Evolutionary conservation across 2,888 invertebrate species (phyloP).

Genomic region (Nephrotoma flavescens): DNA sequence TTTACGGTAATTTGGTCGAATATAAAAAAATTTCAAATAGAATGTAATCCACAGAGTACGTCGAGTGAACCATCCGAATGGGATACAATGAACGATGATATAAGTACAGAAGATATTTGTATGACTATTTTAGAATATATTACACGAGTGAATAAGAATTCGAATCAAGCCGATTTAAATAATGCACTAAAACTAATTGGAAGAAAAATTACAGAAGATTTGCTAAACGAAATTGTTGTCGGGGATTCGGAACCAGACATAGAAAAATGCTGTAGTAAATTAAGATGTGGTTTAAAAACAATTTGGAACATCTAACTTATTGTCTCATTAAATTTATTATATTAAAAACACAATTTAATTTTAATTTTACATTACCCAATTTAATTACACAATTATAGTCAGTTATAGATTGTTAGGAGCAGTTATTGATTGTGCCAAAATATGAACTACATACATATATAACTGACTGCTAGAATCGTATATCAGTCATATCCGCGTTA

Average conservation of each 20-base stretch:
- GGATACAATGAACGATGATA: slow-evolving; percentile 15
- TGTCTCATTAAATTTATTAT: neutral
- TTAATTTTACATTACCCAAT: neutral
- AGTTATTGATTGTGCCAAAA: neutral
- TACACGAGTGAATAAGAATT: slow-evolving; percentile 18
- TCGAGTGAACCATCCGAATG: neutral
- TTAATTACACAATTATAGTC: neutral
- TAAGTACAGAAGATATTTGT: slow-evolving; percentile 19
- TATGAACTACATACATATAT: neutral
- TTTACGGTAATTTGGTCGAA: slow-evolving; percentile 23
- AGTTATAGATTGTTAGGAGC: neutral
- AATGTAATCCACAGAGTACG: slow-evolving; percentile 10
- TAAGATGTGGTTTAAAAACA: slow-evolving; percentile 12
- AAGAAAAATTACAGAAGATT: slow-evolving; percentile 13
- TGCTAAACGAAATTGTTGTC: slow-evolving; percentile 15
- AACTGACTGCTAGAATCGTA: neutral
- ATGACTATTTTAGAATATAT: slow-evolving; percentile 19
- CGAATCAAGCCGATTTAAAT: slow-evolving; percentile 15
- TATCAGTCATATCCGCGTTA: neutral
- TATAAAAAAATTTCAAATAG: slow-evolving; percentile 16
- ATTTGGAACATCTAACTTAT: neutral
- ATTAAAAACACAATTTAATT: neutral
- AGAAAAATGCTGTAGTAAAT: slow-evolving; percentile 17
- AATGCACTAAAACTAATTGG: slow-evolving; percentile 13
- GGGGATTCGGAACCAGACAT: slow-evolving; percentile 17